Evolutionary conservation across 30 jellyfish, hydroid and myxozoan species (phyloP), one percentile per base, ranked within the genome.

Genomic region (Sanderia malayensis): DNA sequence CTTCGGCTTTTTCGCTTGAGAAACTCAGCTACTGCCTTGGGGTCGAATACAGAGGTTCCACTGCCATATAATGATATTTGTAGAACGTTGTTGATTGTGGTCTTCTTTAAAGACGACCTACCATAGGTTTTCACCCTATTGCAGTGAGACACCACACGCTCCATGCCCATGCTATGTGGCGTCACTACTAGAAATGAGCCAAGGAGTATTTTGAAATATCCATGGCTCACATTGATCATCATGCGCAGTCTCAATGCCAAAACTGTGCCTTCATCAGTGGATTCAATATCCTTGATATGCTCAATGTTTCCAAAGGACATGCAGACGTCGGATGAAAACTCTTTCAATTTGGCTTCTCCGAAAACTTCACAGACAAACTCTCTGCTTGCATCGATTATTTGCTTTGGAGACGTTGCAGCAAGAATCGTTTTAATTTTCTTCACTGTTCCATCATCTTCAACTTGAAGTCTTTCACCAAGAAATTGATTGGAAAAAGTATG

Each of bases 111-210:
- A 4, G 67, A 55, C 27, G 67, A 55, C 19, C 67, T 20, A 18
- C 18, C 67, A 18, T 55, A 55, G 7, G 67, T 60, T 21, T 60
- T 60, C 3, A 25, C 47, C 13, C 73, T 27, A 4, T 60, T 60
- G 73, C 23, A 60, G 73, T 60, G 73, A 6, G 73, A 60, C 6
- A 60, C 73, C 13, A 60, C 73, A 60, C 49, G 73, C 53, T 60
- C 73, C 13, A 53, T 60, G 4, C 57, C 73, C 73, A 60, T 60
- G 73, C 73, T 60, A 21, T 60, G 47, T 6, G 73, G 73, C 2
- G 20, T 60, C 13, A 60, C 73, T 3, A 53, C 73, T 7, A 60
- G 73, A 53, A 60, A 60, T 21, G 73, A 60, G 7, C 57, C 73
- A 6, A 60, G 73, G 73, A 60, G 73, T 13, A 53, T 60, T 21